phyloP scores from a whole-genome alignment of 2,888 invertebrate genomes.

The Eupithecia dodoneata region DNA sequence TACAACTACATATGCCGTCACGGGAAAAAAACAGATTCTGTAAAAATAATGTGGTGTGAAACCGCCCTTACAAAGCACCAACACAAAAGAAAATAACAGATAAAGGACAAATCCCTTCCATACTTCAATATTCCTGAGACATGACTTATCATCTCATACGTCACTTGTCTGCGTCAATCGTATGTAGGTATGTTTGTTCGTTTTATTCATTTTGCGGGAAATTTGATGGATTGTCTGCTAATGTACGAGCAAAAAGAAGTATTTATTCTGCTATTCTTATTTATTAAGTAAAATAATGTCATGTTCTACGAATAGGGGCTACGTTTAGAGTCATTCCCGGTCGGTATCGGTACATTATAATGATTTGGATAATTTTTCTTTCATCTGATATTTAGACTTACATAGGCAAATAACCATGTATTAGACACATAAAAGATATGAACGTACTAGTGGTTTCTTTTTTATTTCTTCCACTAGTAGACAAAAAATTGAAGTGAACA shows the following conservation, averaged over 20 bases:
- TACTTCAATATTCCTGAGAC: neutral
- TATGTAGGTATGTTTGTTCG: neutral
- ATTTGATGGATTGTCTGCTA: neutral
- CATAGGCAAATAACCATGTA: too few relatives aligned
- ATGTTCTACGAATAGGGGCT: neutral
- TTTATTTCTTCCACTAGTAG: too few relatives aligned
- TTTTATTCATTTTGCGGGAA: neutral
- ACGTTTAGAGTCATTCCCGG: neutral
- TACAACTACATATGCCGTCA: too few relatives aligned
- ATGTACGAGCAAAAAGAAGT: neutral
- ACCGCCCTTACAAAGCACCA: neutral
- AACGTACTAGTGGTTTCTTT: too few relatives aligned
- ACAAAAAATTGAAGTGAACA: too few relatives aligned
- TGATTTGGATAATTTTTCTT: too few relatives aligned
- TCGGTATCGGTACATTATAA: too few relatives aligned
- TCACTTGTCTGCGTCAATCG: neutral
- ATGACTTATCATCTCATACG: constrained; percentile 1
- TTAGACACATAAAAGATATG: too few relatives aligned
- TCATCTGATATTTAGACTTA: too few relatives aligned
- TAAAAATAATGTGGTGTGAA: too few relatives aligned
- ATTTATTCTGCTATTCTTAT: neutral
- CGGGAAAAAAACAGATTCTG: too few relatives aligned
- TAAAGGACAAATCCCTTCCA: neutral
- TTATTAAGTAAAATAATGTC: neutral
- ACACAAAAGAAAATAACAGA: constrained; percentile 1